phyloP scores from a whole-genome alignment of 2,797 vertebrate genomes.

The Peromyscus attwateri region DNA sequence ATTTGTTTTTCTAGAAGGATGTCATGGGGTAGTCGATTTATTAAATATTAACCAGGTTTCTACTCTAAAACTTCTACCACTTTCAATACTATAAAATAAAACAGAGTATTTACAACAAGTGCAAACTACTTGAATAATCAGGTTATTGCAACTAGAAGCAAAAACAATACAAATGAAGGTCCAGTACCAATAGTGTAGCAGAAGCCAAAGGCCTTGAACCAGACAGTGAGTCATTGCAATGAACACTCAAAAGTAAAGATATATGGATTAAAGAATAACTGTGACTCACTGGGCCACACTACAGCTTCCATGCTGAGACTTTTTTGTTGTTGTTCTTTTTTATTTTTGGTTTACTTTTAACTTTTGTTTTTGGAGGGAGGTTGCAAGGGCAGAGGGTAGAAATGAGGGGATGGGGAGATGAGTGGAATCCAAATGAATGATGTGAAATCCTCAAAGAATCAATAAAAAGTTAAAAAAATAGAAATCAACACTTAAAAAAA shows the following conservation, averaged over 20 bases:
- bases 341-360: not conserved
- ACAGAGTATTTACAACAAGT: not conserved
- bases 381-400: not conserved
- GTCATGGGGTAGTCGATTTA: not conserved
- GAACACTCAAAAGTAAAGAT: not conserved
- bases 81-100: not conserved
- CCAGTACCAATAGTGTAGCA: not conserved
- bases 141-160: not conserved
- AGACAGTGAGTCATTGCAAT: not conserved
- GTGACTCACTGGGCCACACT: not conserved
- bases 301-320: not conserved
- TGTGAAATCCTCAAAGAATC: not conserved
- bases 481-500: not conserved
- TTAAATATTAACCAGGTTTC: constrained; percentile 14
- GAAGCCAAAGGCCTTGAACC: not conserved
- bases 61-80: not conserved
- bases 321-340: not conserved
- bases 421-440: not conserved
- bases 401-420: not conserved
- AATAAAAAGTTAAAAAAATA: not conserved
- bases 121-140: not conserved
- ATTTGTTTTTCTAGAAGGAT: not conserved
- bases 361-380: not conserved
- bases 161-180: not conserved
- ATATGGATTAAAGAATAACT: not conserved